phyloP scores from a whole-genome alignment of 2,888 invertebrate species.

The Caenorhabditis plicata region DNA sequence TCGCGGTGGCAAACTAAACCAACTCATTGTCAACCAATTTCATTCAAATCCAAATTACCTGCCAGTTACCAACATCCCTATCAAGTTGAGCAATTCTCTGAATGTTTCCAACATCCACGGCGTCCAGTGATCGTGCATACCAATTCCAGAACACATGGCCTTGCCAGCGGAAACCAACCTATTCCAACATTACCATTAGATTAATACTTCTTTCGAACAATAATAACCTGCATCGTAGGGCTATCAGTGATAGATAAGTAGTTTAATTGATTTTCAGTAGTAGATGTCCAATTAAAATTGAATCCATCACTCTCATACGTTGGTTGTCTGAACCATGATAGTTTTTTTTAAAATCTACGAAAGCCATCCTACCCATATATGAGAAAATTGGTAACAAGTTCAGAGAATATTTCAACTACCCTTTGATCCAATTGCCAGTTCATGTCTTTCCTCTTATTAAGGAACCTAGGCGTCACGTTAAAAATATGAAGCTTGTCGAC shows the following conservation, averaged over 20 bases:
- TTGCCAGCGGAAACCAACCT: constrained; percentile 60
- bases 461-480: constrained; percentile 61
- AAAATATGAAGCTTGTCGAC: constrained; percentile 65
- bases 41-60: constrained; percentile 39
- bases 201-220: no score
- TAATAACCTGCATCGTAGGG: constrained; percentile 55
- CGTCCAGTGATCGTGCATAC: constrained; percentile 62
- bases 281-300: constrained; percentile 64
- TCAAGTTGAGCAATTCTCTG: constrained; percentile 60
- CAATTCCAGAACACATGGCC: constrained; percentile 66
- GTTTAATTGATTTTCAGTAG: constrained; percentile 50
- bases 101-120: constrained; percentile 64
- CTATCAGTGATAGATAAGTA: constrained; percentile 64
- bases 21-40: background rate
- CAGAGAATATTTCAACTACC: constrained; percentile 65
- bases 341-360: background rate
- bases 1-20: constrained; percentile 64
- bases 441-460: constrained; percentile 57
- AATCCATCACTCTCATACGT: constrained; percentile 61
- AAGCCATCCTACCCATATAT: constrained; percentile 46
- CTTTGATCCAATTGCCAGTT: constrained; percentile 65
- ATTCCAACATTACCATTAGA: no score
- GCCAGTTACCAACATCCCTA: constrained; percentile 64
- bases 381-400: constrained; percentile 63
- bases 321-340: constrained; percentile 55